Evolutionary conservation across 2,113 vertebrate species (phyloP).

Genomic region (Chlorocebus sabaeus): DNA sequence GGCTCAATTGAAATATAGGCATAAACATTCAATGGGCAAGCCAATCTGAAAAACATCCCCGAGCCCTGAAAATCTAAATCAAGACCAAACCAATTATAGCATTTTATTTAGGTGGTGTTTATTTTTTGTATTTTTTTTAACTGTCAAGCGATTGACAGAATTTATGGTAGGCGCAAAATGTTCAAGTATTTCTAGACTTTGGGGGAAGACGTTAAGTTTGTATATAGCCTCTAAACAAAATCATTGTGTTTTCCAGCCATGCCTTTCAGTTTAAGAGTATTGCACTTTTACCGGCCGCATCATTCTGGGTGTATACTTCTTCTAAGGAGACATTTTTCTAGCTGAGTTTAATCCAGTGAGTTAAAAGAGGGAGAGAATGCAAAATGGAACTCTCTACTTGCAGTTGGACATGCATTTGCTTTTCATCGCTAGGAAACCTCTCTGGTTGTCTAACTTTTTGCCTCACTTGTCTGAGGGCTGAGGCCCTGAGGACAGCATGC

Average conservation of each 20-base stretch:
- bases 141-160: not conserved
- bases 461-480: not conserved
- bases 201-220: conserved; percentile 14
- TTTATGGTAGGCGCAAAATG: not conserved
- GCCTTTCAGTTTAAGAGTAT: conserved; percentile 54
- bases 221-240: conserved; percentile 24
- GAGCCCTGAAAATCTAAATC: not conserved
- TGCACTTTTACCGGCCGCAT: not conserved
- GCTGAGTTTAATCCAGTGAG: conserved; percentile 58
- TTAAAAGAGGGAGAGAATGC: not conserved
- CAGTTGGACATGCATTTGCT: conserved; percentile 38
- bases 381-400: conserved; percentile 7
- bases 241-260: not conserved
- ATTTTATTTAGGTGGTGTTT: not conserved
- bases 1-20: not conserved
- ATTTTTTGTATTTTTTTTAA: not conserved
- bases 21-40: not conserved
- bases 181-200: conserved; percentile 13
- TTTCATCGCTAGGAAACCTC: conserved; percentile 40
- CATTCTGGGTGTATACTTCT: not conserved
- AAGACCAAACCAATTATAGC: not conserved
- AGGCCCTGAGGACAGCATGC: conserved; percentile 45
- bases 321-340: conserved; percentile 56
- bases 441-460: not conserved
- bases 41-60: not conserved